Evolutionary conservation across 2,888 invertebrate species (phyloP), one percentile per base, ranked within the genome.

Genomic region (Trichogramma dendrolimi): DNA sequence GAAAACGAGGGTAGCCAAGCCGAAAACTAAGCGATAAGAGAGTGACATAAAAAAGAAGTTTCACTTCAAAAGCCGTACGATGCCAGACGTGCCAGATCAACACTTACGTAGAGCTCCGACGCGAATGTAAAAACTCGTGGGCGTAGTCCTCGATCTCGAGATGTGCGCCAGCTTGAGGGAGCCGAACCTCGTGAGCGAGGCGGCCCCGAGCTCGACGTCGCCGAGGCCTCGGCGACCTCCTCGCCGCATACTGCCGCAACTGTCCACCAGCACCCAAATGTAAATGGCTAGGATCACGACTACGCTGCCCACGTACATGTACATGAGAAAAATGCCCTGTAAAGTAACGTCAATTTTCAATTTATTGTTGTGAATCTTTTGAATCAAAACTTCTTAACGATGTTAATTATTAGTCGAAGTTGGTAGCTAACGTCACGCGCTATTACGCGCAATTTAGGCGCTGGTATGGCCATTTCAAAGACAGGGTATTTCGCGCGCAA

Each of bases 231-330:
- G 71, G 11, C 71, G 46, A 61, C 62, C 66, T 42, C 70, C 67
- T 27, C 68, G 66, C 6, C 72, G 69, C 42, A 82, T 70, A 52
- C 80, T 80, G 6, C 82, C 78, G 62, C 83, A 83, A 67, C 81
- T 82, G 73, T 83, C 82, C 47, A 82, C 73, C 67, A 83, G 72
- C 14, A 83, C 81, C 76, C 83, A 81, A 64, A 83, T 78, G 75
- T 83, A 83, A 69, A 83, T 83, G 69, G 81, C 80, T 69, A 83
- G 80, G 68, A 83, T 82, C 61, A 83, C 82, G 4, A 81, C 78
- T 64, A 83, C 82, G 65, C 82, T 82, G 4, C 82, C 83, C 57
- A 83, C 80, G 74, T 83, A 82, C 48, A 83, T 77, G 69, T 82
- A 83, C 79, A 83, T 81, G 66, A 83, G 75, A 68, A 82, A 82